Evolutionary conservation across 2,797 vertebrate genomes (phyloP), one percentile per base, ranked within the genome.

Genomic region (Synaphobranchus kaupii): DNA sequence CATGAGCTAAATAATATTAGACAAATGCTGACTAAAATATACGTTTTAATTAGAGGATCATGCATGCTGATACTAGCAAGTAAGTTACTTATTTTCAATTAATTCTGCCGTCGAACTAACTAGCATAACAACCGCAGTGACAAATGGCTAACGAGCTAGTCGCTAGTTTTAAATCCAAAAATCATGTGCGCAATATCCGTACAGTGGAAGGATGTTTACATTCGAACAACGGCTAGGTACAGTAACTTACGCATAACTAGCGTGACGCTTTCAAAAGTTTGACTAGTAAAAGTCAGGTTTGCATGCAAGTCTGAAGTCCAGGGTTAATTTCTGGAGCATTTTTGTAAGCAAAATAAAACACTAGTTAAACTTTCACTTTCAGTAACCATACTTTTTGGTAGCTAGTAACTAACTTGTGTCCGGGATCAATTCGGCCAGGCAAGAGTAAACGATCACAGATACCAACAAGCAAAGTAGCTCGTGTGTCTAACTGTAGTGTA

Each of bases 141-240:
- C 8, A 68, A n/a, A 4, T 2, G n/a, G 20, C 34, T 20, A 78
- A 39, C 71, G 31, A 63, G n/a, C 63, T 5, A 76, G 34, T n/a
- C n/a, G n/a, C 15, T 78, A 20, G 13, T 39, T 39, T 78, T 20
- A 44, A 78, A 39, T 78, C 73, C 34, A 47, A 78, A 44, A 44
- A 13, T 15, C 31, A 12, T 31, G 2, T 56, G 48, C 76, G 73
- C 73, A 78, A 78, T 47, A 78, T 78, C 28, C 63, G 28, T 34
- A 28, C 50, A 58, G 56, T 12, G 66, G 50, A 5, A 50, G 86
- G 83, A 78, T 87, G 86, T 87, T 87, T 87, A 84, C 83, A 68
- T 87, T 87, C 71, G 68, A 87, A 87, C 15, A 58, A 4, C 47
- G 56, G 80, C 80, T 20, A 39, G 84, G 13, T 17, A 86, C 48